phyloP scores from a whole-genome alignment of 2,797 vertebrate genomes.

The Acipenser oxyrinchus region DNA sequence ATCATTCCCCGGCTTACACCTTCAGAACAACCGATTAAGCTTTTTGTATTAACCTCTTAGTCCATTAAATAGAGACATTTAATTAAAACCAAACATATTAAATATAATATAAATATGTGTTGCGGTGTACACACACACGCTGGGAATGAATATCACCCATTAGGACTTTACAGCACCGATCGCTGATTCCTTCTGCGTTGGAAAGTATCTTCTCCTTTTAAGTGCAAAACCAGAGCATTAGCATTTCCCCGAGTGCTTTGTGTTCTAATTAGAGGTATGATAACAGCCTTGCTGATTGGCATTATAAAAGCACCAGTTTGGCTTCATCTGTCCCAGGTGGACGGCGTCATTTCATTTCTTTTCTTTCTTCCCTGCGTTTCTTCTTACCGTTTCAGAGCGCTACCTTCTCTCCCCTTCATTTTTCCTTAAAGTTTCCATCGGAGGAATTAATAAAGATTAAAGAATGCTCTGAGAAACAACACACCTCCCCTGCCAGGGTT shows the following conservation, averaged over 20 bases:
- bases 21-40: too few relatives aligned
- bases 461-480: conserved; percentile 69
- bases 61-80: too few relatives aligned
- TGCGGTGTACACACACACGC: conserved; percentile 40
- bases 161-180: conserved; percentile 71
- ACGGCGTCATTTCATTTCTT: conserved; percentile 58
- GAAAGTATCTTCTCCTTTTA: conserved; percentile 73
- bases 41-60: too few relatives aligned
- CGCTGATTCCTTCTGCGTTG: conserved; percentile 57
- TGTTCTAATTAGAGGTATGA: conserved; percentile 86
- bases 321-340: conserved; percentile 81
- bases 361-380: conserved; percentile 34
- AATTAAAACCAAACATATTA: too few relatives aligned
- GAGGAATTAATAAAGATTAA: conserved; percentile 90
- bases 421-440: conserved; percentile 84
- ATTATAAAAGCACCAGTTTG: conserved; percentile 83
- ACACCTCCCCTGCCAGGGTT: conserved; percentile 73
- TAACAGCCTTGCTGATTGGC: conserved; percentile 84
- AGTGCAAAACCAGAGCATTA: conserved; percentile 81
- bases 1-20: too few relatives aligned
- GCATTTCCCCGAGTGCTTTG: conserved; percentile 78
- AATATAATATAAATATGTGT: too few relatives aligned
- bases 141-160: conserved; percentile 57
- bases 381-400: conserved; percentile 65
- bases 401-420: conserved; percentile 64